These are phyloP conservation scores for Tanytarsus gracilentus DNA, from an alignment of 2,888 invertebrate species.

Conservation along the genomic window DNA sequence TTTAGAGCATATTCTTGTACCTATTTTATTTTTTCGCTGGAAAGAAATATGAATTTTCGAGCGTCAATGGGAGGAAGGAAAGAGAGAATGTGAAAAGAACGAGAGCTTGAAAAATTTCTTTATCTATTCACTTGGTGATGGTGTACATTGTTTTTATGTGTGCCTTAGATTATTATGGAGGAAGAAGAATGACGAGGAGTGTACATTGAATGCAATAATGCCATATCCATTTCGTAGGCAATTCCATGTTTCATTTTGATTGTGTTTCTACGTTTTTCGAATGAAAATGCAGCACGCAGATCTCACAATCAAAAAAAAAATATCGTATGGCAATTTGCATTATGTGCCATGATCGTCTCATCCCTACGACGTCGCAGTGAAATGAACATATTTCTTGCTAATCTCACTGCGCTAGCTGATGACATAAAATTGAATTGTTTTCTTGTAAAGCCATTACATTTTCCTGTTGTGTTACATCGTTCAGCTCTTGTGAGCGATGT, in stretches of 20 bases:
- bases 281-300: conserved; percentile 18
- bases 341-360: not conserved
- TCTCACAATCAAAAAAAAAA: conserved; percentile 20
- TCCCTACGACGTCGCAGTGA: not conserved
- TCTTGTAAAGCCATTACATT: conserved; percentile 16
- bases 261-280: conserved; percentile 21
- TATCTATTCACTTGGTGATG: conserved; percentile 1
- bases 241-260: conserved; percentile 11
- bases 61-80: not conserved
- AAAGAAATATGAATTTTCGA: not conserved
- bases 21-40: not conserved
- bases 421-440: conserved; percentile 22
- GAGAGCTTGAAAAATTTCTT: conserved; percentile 3
- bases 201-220: not conserved
- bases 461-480: too few relatives aligned
- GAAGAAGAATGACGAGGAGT: not conserved
- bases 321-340: conserved; percentile 14
- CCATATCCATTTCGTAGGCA: not conserved
- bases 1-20: conserved; percentile 23
- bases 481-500: too few relatives aligned
- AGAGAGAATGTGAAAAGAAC: not conserved
- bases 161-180: not conserved
- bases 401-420: conserved; percentile 1
- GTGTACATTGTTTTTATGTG: conserved; percentile 10
- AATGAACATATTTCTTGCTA: conserved; percentile 1